These are phyloP conservation scores for Bubo scandiacus DNA, from an alignment of 2,113 vertebrate species.

Conservation along the genomic window DNA sequence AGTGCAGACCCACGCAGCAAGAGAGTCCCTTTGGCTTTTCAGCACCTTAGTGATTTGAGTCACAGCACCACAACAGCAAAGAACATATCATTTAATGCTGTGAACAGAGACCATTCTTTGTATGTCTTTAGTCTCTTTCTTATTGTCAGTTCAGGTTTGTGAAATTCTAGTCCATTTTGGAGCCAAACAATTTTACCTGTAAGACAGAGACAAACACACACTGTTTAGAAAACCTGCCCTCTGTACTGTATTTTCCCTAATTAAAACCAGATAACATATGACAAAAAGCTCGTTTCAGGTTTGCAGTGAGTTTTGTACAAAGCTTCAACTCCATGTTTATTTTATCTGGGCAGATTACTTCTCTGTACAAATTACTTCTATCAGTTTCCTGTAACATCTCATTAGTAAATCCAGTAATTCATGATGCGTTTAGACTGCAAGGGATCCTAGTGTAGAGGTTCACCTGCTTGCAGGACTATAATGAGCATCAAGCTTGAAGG, in stretches of 20 bases:
- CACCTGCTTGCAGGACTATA: background rate
- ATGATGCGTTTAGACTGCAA: background rate
- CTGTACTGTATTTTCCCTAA: background rate
- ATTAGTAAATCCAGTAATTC: background rate
- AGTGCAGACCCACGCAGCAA: background rate
- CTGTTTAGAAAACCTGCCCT: background rate
- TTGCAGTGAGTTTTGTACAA: background rate
- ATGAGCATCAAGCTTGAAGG: background rate
- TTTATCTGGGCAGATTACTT: background rate
- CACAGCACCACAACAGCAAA: background rate
- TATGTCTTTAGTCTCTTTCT: background rate
- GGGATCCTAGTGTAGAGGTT: background rate
- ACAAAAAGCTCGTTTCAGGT: background rate
- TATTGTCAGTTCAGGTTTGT: background rate
- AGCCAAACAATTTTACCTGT: background rate
- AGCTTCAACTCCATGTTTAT: background rate
- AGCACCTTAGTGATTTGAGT: background rate
- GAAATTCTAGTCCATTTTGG: background rate
- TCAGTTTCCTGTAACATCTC: background rate
- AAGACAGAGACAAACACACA: background rate
- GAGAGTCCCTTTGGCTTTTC: background rate
- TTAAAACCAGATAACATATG: background rate
- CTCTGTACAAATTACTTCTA: background rate
- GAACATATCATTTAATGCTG: background rate
- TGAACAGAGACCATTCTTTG: background rate